Percentiles rank a stretch among this genome's conserved stretches.
Evolutionary conservation across 2,797 vertebrate species (phyloP).

Genomic region (Myotis vivesi): DNA sequence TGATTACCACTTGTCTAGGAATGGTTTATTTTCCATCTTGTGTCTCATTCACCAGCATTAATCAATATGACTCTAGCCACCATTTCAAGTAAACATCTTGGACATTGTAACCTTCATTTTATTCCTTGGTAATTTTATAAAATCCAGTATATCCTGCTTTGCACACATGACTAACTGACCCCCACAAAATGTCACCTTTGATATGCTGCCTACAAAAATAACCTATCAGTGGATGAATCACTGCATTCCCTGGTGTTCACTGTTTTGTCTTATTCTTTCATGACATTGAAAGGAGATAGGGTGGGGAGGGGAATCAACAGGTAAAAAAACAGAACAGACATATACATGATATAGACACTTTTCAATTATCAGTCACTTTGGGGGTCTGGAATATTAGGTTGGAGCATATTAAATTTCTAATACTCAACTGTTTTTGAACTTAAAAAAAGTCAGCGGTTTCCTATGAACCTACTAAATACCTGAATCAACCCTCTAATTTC

Average conservation of each 20-base stretch:
- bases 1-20: not conserved
- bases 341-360: not conserved
- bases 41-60: not conserved
- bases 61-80: constrained; percentile 2
- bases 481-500: not conserved
- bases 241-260: not conserved
- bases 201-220: not conserved
- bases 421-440: not conserved
- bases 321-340: not conserved
- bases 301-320: not conserved
- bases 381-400: not conserved
- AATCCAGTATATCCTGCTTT: not conserved
- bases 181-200: not conserved
- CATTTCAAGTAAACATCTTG: not conserved
- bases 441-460: not conserved
- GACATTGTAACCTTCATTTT: not conserved
- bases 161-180: not conserved
- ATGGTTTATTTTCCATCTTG: constrained; percentile 1
- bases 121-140: not conserved
- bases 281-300: not conserved
- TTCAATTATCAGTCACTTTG: not conserved
- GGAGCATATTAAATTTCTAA: not conserved
- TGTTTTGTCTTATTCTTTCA: not conserved
- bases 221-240: not conserved
- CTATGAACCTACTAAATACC: not conserved